phyloP scores from a whole-genome alignment of 2,113 vertebrate genomes.

The Oxyruncus cristatus region DNA sequence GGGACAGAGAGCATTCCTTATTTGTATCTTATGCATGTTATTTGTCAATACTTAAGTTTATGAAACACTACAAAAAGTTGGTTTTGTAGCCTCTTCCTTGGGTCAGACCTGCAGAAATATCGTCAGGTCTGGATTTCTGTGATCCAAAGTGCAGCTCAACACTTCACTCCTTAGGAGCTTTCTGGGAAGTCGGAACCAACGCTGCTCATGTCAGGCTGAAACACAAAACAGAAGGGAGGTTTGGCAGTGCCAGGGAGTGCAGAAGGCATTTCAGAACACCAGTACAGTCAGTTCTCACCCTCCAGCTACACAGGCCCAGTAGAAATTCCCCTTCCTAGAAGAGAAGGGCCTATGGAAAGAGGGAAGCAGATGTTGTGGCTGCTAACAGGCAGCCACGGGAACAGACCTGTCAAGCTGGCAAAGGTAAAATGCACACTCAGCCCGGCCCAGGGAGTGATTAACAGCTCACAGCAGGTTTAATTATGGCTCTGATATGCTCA shows the following conservation, averaged over 20 bases:
- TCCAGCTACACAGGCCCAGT: background rate
- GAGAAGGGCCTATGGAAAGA: background rate
- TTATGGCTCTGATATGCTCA: background rate
- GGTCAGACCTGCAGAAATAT: background rate
- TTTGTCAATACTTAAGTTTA: background rate
- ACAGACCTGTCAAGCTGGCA: background rate
- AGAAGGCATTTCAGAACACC: background rate
- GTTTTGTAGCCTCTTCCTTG: background rate
- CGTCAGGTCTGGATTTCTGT: background rate
- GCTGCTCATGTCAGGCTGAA: slow-evolving; percentile 58
- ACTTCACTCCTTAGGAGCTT: background rate
- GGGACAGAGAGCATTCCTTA: background rate
- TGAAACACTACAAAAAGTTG: background rate
- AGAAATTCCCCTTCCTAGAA: background rate
- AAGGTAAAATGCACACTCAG: background rate
- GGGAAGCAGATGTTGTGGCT: background rate
- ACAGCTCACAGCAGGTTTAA: background rate
- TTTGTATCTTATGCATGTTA: background rate
- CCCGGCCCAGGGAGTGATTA: background rate
- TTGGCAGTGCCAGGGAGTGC: background rate
- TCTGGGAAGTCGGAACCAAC: background rate
- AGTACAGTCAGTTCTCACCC: background rate
- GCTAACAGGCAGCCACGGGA: background rate
- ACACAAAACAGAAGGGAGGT: background rate
- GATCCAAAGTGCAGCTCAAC: background rate